Conservation (phyloP, 2,888 invertebrate species). For the Globia sparganii region DNA sequence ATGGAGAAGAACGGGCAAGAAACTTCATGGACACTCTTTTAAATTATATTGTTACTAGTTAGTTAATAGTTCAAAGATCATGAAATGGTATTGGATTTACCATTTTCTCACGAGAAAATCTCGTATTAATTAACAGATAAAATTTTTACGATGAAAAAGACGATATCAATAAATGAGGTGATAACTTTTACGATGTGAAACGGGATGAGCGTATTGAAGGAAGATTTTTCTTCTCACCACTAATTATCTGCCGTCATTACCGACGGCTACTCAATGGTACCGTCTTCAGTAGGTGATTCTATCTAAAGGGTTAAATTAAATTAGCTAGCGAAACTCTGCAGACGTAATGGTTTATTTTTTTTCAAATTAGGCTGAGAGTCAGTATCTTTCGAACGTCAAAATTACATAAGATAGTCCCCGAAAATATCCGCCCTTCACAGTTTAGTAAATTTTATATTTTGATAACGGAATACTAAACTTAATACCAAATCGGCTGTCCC, state of each 20-base stretch:
- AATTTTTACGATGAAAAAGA: constrained; percentile 2
- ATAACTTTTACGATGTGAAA: not conserved
- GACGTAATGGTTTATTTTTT: too few relatives aligned
- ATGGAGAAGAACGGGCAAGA: too few relatives aligned
- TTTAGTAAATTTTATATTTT: not conserved
- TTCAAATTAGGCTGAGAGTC: not conserved
- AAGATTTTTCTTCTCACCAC: not conserved
- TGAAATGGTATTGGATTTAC: not conserved
- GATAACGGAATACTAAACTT: not conserved
- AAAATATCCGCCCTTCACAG: not conserved
- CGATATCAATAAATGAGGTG: not conserved
- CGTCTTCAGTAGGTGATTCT: too few relatives aligned
- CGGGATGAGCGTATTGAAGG: not conserved
- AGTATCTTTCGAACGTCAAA: not conserved
- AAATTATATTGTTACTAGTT: too few relatives aligned
- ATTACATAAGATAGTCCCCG: not conserved
- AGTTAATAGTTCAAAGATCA: not conserved
- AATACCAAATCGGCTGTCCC: too few relatives aligned
- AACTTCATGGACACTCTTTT: too few relatives aligned
- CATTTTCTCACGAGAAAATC: not conserved
- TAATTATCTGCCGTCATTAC: not conserved
- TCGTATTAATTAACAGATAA: not conserved
- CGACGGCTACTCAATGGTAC: too few relatives aligned
- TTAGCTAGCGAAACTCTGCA: too few relatives aligned
- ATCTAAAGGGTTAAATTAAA: too few relatives aligned